Conservation (phyloP, 2,888 invertebrate genomes). For the Aphodius granarius region DNA sequence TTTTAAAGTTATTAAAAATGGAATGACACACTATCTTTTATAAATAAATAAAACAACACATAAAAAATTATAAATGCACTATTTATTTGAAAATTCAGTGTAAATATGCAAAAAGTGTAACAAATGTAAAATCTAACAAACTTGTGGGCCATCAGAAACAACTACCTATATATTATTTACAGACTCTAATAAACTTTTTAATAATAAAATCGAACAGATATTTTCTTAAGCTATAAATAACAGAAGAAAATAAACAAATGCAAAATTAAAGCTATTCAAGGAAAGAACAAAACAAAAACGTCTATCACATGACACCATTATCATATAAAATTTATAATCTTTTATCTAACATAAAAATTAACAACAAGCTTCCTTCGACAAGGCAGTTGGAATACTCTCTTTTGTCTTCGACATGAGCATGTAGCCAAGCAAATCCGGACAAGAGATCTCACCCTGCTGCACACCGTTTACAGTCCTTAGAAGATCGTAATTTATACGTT, state of each 20-base stretch:
- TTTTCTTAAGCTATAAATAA: not conserved
- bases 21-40: too few relatives aligned
- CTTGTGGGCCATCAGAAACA: not conserved
- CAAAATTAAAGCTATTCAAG: not conserved
- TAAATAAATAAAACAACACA: not conserved
- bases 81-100: not conserved
- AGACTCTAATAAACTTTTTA: not conserved
- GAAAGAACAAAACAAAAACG: slow-evolving; percentile 1
- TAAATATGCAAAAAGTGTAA: not conserved
- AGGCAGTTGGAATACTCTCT: slow-evolving; percentile 81
- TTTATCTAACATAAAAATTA: not conserved
- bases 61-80: not conserved
- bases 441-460: slow-evolving; percentile 69
- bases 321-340: slow-evolving; percentile 12
- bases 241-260: not conserved
- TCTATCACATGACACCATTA: slow-evolving; percentile 21
- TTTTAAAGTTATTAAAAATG: too few relatives aligned
- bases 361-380: slow-evolving; percentile 50
- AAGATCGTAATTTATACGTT: slow-evolving; percentile 89
- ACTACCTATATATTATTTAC: not conserved
- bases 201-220: not conserved
- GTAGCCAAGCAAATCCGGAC: slow-evolving; percentile 76
- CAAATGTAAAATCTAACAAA: not conserved
- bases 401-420: slow-evolving; percentile 78
- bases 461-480: slow-evolving; percentile 75